Evolutionary conservation across 2,888 invertebrate species (phyloP), one percentile per base, ranked within the genome.

Genomic region (Sussaba pulchella): DNA sequence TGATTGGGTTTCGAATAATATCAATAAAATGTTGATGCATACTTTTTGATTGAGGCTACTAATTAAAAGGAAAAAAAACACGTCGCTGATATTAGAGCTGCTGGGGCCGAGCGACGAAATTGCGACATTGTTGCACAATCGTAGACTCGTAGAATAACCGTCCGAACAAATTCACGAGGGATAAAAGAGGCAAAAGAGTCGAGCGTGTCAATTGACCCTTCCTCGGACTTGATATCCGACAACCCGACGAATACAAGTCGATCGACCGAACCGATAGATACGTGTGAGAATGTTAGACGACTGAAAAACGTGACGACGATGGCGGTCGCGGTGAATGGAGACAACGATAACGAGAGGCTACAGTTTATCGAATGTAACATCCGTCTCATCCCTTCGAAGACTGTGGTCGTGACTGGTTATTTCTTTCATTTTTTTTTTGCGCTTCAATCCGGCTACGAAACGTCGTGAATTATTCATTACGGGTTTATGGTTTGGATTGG

Each of bases 341-440:
- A 69, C 50, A 14, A 61, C 45, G 78, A 78, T 78, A 78, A 78
- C 63, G 41, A 24, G 39, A 54, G 41, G 14, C 63, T 47, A 12
- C 45, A 67, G 63, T 78, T 78, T 78, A 78, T 78, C 73, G 78
- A 73, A 26, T 36, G 26, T 14, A 24, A 39, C 73, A 63, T 72
- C 72, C 59, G 72, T 39, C 9, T 26, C 21, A 24, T 66, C 77
- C 64, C 59, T 69, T 61, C 39, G 36, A 63, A 43, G n/a, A 0
- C 17, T 45, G n/a, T 1, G 17, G 12, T 12, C n/a, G 52, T 54
- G 26, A 54, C 26, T 8, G n/a, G n/a, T n/a, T n/a, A n/a, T n/a
- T n/a, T n/a, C n/a, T n/a, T n/a, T n/a, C n/a, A n/a, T n/a, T n/a
- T 24, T 52, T 52, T 39, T 39, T 52, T 52, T 2, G 10, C n/a